Base-by-base conservation (phyloP, 1,140 invertebrate genomes). In the Lethocerus indicus region DNA sequence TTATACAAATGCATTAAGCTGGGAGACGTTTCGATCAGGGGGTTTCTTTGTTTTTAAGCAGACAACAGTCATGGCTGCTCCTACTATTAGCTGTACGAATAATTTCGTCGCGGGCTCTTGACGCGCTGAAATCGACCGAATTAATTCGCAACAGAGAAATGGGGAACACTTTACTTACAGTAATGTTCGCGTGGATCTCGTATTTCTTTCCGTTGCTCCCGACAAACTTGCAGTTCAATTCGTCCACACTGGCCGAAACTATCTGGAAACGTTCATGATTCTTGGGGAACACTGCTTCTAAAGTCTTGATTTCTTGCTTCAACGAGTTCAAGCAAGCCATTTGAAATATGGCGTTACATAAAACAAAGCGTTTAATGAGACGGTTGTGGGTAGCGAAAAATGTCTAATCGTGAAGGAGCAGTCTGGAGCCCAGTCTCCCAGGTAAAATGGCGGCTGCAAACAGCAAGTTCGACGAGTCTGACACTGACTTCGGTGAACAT, bases 301-400 rank as follows among this genome's bases (percentile, higher is more conserved):
- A 75, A 65, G 88, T 85, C 74, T 87, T 86, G 67, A 97, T 96
- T 79, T 97, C 93, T 74, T 92, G 84, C 73, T 95, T 95, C 60
- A 98, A 75, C 58, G 86, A 91, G 69, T 91, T 90, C 71, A 97
- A 74, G 76, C 94, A 98, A 75, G 92, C 93, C 91, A 95, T 95
- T 72, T 72, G 72, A 63, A 60, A 48, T 16, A 13, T 2, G 27
- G 23, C 28, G 24, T 48, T 44, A 44, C 42, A 44, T 44, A 44
- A 28, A 44, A 44, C 25, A 16, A 28, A 7, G n/a, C 27, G 3
- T 44, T 44, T n/a, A 44, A 44, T n/a, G n/a, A 24, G 26, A 24
- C 25, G 14, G 14, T 1, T 16, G 6, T 18, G 24, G 21, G 25
- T n/a, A 28, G 29, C 27, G 29, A 44, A n/a, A n/a, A n/a, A n/a